Evolutionary conservation across 53 echinoderm and acorn worm species (phyloP).

Genomic region (Actinopyga echinites): DNA sequence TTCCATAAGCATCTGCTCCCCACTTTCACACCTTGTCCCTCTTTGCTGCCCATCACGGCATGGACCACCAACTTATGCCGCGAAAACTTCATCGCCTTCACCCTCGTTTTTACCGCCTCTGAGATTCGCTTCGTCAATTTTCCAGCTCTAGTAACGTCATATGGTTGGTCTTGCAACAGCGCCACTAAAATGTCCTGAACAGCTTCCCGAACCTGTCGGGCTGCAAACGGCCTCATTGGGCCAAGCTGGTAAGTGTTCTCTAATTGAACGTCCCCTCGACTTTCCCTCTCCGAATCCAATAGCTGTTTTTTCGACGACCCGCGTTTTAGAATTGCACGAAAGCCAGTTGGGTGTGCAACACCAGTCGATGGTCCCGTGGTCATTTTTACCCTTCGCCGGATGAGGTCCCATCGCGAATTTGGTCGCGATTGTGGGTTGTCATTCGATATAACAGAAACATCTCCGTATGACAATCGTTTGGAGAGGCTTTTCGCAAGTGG

Average conservation of each 20-base stretch:
- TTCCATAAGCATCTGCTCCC: slow-evolving; percentile 86
- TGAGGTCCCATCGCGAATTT: background rate
- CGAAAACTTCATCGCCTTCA: slow-evolving; percentile 59
- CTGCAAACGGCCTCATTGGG: slow-evolving; percentile 39
- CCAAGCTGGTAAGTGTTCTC: slow-evolving; percentile 77
- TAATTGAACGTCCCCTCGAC: background rate
- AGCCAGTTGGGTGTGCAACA: background rate
- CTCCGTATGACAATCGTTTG: background rate
- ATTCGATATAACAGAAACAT: background rate
- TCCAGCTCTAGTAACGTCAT: slow-evolving; percentile 51
- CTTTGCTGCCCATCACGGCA: slow-evolving; percentile 65
- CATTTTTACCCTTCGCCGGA: slow-evolving; percentile 17
- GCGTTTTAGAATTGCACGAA: slow-evolving; percentile 17
- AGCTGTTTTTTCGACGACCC: background rate
- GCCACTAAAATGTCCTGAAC: slow-evolving; percentile 56
- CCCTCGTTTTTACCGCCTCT: slow-evolving; percentile 74
- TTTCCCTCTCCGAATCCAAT: background rate
- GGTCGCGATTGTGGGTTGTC: background rate
- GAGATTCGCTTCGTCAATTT: slow-evolving; percentile 62
- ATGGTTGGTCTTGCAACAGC: slow-evolving; percentile 47
- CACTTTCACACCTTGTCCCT: slow-evolving; percentile 68
- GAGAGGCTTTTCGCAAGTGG: too few relatives aligned
- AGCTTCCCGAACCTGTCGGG: slow-evolving; percentile 50
- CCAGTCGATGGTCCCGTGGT: background rate
- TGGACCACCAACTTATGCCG: slow-evolving; percentile 80